phyloP scores from a whole-genome alignment of 2,888 invertebrate genomes.

The Ashinkailepas kermadecensis region DNA sequence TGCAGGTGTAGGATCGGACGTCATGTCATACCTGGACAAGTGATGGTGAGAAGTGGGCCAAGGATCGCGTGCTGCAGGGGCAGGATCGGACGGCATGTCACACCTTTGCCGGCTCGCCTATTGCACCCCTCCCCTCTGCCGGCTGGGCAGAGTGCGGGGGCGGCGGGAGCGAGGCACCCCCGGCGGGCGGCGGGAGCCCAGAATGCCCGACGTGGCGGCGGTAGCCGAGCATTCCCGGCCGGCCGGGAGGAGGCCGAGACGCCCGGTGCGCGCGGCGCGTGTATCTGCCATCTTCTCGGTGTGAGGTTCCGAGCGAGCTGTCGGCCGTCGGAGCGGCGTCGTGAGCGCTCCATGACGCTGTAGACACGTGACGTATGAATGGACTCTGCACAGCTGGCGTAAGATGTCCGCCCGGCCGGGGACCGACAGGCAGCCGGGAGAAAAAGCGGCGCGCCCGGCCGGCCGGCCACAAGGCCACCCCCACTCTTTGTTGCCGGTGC shows the following conservation, averaged over 20 bases:
- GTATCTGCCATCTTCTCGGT: not conserved
- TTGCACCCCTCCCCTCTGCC: no score
- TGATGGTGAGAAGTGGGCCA: no score
- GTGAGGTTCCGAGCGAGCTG: not conserved
- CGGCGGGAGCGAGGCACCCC: not conserved
- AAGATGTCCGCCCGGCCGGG: not conserved
- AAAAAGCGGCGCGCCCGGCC: not conserved
- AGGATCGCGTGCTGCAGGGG: no score
- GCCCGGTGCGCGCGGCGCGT: not conserved
- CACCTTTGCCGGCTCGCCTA: no score
- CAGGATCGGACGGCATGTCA: no score
- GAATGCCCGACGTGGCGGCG: not conserved
- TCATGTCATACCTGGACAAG: no score
- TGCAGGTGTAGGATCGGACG: no score
- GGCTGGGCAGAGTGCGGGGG: no score
- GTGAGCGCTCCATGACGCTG: not conserved
- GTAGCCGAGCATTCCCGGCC: not conserved
- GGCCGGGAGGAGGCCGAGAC: not conserved
- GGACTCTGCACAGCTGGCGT: not conserved
- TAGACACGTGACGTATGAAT: not conserved
- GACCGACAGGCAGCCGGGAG: not conserved
- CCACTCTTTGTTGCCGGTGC: not conserved
- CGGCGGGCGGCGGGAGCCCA: not conserved
- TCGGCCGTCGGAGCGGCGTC: not conserved
- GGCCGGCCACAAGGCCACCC: not conserved